Base-by-base conservation (phyloP, 2,888 invertebrate species). In the Stictocephala bisonia region DNA sequence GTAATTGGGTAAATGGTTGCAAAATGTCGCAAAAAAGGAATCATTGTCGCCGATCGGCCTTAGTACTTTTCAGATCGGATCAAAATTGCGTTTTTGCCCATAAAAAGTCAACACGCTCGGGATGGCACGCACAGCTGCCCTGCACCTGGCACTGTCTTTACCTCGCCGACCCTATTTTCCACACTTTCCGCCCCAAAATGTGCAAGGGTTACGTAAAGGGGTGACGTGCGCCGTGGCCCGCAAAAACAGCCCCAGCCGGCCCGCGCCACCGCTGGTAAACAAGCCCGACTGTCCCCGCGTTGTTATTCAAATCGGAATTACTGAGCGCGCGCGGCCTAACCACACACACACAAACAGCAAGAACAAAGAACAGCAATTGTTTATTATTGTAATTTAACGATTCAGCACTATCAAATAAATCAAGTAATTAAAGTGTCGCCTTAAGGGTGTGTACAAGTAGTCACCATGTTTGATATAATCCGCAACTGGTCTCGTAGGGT, bases 51-150 rank as follows among this genome's bases (percentile, higher is more conserved):
- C 44, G 64, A 64, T 44, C 24, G 22, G 56, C 35, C 4, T n/a
- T 9, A 58, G 35, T 31, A 58, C 60, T 26, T 41, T 64, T 41
- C 64, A 6, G 64, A 64, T 64, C 27, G 9, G 24, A 64, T 64
- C 64, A 27, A 64, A 44, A 64, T 64, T 64, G 64, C 64, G 64
- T 64, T 64, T 64, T 64, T 64, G 64, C 44, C 64, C 64, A 64
- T 35, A 64, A 64, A 60, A 64, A 64, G 64, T 64, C 64, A 64
- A 64, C 15, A 44, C 9, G 64, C 1, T 11, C 56, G 58, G 40
- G 26, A 18, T 3, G 53, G 31, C 6, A 15, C 4, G 44, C 11
- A 15, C 44, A 44, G 44, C 44, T 44, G 44, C 4, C 44, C 9
- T 2, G 60, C 60, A 64, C 64, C 64, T 64, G 64, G 64, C 60